phyloP scores from a whole-genome alignment of 2,888 invertebrate species.

The Nomada lathburiana region DNA sequence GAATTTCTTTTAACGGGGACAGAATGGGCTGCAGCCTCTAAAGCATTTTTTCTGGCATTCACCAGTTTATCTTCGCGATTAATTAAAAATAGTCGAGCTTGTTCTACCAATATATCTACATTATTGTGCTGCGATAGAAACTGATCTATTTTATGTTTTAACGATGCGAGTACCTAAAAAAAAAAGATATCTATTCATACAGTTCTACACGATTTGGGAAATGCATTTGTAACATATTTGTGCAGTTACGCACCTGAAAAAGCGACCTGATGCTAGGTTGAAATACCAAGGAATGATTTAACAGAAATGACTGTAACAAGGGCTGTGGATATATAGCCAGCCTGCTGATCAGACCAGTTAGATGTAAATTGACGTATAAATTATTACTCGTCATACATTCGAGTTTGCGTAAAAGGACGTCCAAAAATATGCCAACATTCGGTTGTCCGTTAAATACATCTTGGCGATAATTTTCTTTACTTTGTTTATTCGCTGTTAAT shows the following conservation, averaged over 20 bases:
- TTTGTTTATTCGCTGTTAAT: conserved; percentile 51
- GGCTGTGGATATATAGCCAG: conserved; percentile 96
- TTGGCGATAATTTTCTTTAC: conserved; percentile 61
- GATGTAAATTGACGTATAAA: conserved; percentile 93
- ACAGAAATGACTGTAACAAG: conserved; percentile 93
- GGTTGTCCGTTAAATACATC: conserved; percentile 81
- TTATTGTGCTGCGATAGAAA: conserved; percentile 88
- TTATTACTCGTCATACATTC: conserved; percentile 94
- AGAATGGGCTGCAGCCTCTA: conserved; percentile 84
- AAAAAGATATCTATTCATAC: conserved; percentile 67
- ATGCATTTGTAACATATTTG: not conserved
- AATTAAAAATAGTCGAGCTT: conserved; percentile 92
- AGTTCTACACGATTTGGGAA: not conserved
- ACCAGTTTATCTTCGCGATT: conserved; percentile 92
- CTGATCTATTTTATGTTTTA: conserved; percentile 95
- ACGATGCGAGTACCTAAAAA: conserved; percentile 89
- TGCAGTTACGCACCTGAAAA: conserved; percentile 89
- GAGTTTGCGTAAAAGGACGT: conserved; percentile 91
- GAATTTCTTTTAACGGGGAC: conserved; percentile 71
- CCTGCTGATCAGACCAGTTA: conserved; percentile 94
- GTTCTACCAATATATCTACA: conserved; percentile 88
- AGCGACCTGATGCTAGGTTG: conserved; percentile 96
- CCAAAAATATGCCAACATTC: conserved; percentile 88
- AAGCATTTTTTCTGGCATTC: conserved; percentile 88
- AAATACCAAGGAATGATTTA: conserved; percentile 93